Base-by-base conservation (phyloP, 2,888 invertebrate genomes). In the Malthinus flaveolus region DNA sequence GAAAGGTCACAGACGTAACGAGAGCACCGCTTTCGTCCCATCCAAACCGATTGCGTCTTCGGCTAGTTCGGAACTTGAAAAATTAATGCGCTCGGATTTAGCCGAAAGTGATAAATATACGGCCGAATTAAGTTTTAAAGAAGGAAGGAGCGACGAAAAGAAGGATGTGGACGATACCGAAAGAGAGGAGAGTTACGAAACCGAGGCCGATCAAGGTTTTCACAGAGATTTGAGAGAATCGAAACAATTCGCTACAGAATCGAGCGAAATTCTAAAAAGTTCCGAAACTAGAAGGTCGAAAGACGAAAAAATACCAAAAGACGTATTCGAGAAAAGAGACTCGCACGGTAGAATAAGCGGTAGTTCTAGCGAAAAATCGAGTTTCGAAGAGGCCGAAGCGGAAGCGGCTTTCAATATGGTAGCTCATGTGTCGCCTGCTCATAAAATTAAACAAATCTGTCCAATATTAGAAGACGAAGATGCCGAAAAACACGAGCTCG, bases 1-100 rank as follows among this genome's bases (percentile, higher is more conserved):
- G 61, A 79, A 81, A 64, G 83, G 84, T 2, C 85, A 85, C 61
- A 79, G 84, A 58, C 78, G 85, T 11, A 79, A 76, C 54, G 85
- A 85, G 60, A 85, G 85, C 64, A 81, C 82, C 5, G 68, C 68
- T 51, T 78, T 78, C 63, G 69, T 69, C 32, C 65, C 68, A 60
- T 69, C 73, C 53, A 69, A 72, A 12, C 51, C 32, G 7, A 61
- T 70, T 32, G 62, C 68, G 7, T 53, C 68, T 11, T 59, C 67
- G 10, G 49, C 61, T 1, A 62, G 67, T 51, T 42, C 64, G 12
- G 71, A 73, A 53, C 61, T 68, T 3, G 70, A 74, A 45, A 69
- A 69, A 56, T 71, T 73, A 57, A 46, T 71, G 4, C 72, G 74
- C 45, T 68, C 70, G 1, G 74, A 75, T 50, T 60, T 73, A 49